phyloP scores from a whole-genome alignment of 1,140 invertebrate species.

The Scaptomyza hsui region DNA sequence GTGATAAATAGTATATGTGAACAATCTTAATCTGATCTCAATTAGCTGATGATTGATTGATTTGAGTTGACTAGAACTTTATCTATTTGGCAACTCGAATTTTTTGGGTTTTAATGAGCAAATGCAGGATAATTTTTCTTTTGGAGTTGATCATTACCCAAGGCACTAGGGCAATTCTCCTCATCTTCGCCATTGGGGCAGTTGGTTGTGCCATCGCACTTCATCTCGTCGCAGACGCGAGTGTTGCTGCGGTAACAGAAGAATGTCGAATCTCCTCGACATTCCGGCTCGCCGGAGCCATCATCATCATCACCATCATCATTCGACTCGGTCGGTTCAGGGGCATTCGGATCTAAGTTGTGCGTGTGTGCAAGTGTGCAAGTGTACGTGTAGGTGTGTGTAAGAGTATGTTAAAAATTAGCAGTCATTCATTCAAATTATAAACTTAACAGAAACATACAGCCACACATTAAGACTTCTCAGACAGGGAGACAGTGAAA shows the following conservation, averaged over 20 bases:
- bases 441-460: constrained; percentile 4
- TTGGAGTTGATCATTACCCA: constrained; percentile 51
- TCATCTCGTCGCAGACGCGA: constrained; percentile 85
- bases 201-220: constrained; percentile 85
- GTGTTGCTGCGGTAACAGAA: constrained; percentile 80
- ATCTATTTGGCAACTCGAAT: not conserved
- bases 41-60: constrained; percentile 4
- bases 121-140: not conserved
- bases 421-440: constrained; percentile 20
- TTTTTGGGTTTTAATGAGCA: not conserved
- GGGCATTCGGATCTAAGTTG: constrained; percentile 10
- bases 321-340: not conserved
- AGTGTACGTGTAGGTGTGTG: constrained; percentile 20
- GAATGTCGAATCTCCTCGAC: constrained; percentile 86
- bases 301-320: constrained; percentile 58
- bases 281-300: constrained; percentile 70
- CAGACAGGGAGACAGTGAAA: not conserved
- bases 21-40: not conserved
- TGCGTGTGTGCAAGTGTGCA: constrained; percentile 15
- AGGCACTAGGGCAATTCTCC: constrained; percentile 18
- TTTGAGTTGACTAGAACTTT: not conserved
- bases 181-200: constrained; percentile 67
- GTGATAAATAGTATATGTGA: not conserved
- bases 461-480: constrained; percentile 3
- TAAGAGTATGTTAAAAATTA: constrained; percentile 32